Evolutionary conservation across 2,113 vertebrate genomes (phyloP).

Genomic region (Corythornis vintsioides): DNA sequence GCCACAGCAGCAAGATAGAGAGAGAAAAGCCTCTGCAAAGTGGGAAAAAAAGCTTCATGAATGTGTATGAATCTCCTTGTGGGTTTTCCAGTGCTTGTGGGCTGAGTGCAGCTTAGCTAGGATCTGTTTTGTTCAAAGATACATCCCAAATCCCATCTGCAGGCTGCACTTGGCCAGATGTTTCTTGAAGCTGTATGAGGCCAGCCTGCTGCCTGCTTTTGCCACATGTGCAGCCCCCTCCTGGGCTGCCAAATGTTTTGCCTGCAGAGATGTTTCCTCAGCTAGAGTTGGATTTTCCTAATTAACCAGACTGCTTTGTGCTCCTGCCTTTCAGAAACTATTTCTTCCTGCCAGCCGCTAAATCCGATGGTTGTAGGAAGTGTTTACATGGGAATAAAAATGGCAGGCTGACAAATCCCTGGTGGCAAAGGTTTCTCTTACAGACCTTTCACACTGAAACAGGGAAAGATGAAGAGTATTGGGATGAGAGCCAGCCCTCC

Average conservation of each 20-base stretch:
- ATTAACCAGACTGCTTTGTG: not conserved
- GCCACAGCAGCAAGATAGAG: not conserved
- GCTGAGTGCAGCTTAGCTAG: not conserved
- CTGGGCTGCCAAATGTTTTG: not conserved
- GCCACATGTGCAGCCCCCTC: not conserved
- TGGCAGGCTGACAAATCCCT: not conserved
- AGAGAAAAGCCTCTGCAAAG: not conserved
- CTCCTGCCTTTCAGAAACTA: not conserved
- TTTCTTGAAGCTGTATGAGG: not conserved
- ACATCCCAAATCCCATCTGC: not conserved
- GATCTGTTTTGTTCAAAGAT: not conserved
- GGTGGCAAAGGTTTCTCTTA: not conserved
- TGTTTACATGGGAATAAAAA: conserved; percentile 15
- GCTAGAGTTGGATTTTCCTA: not conserved
- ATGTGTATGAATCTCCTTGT: not conserved
- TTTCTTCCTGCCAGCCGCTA: not conserved
- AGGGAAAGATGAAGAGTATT: not conserved
- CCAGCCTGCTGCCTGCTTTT: not conserved
- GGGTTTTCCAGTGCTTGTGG: not conserved
- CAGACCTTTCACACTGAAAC: not conserved
- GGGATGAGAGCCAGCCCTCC: not conserved
- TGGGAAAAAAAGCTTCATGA: not conserved
- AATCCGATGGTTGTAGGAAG: not conserved
- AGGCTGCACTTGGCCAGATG: not conserved
- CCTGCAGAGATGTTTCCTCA: not conserved